Base-by-base conservation (phyloP, 2,113 vertebrate species). In the Hipposideros armiger region DNA sequence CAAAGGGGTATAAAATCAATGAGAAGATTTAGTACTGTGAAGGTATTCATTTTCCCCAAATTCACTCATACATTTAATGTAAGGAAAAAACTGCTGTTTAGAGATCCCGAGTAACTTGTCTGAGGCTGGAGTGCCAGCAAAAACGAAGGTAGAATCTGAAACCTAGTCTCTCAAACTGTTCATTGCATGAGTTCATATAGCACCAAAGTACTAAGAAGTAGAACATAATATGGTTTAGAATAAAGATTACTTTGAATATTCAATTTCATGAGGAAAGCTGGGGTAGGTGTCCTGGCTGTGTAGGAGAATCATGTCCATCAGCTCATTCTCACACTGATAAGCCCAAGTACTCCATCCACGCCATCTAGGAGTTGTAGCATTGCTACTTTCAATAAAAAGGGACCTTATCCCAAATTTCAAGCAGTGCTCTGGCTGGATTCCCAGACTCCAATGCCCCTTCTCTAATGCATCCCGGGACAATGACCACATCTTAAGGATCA, bases 281-380 rank as follows among this genome's bases (percentile, higher is more conserved):
- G 17, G 30, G 4, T 15, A 0, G 42, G 19, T 16, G 14, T 83
- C 47, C 47, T 47, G 47, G 6, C 36, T 52, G 5, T 32, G 32
- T 67, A 54, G 13, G 16, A 72, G 26, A 72, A 47, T 36, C 42
- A 22, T 54, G 11, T 83, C 40, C 16, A n/a, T 83, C 28, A 66
- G 2, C 54, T n/a, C 15, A 24, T 69, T 77, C 19, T 77, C 47
- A 28, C 32, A 76, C 0, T 5, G 56, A 20, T 50, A 54, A 47
- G 8, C 19, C 11, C 14, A 30, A 2, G 8, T 66, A 24, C 3
- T 14, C 24, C 10, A 58, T 40, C 40, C 16, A n/a, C 0, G 2
- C 26, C 4, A 22, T 20, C 4, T 45, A 22, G 28, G 36, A 42
- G 30, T 42, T 60, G 30, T 26, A 47, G 22, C 22, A 30, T 67